phyloP scores from a whole-genome alignment of 2,888 invertebrate genomes.

The Agrochola macilenta region DNA sequence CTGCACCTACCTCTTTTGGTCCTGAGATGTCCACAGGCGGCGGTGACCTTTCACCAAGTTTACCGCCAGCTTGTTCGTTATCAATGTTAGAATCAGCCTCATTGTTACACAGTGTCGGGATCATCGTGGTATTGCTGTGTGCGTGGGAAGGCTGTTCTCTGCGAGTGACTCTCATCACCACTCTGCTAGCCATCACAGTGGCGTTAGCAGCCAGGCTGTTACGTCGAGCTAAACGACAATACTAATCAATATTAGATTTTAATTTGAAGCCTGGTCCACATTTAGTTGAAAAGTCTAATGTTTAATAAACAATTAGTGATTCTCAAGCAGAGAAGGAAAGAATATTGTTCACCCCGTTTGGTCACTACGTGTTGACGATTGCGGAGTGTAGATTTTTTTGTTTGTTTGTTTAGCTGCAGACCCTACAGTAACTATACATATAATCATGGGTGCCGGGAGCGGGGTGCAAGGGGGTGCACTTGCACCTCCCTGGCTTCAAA shows the following conservation, averaged over 20 bases:
- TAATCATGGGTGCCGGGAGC: too few relatives aligned
- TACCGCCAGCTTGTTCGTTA: neutral
- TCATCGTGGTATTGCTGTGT: constrained; percentile 79
- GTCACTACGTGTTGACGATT: too few relatives aligned
- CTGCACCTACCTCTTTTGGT: neutral
- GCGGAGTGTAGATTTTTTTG: too few relatives aligned
- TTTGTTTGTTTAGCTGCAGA: too few relatives aligned
- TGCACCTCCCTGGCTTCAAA: too few relatives aligned
- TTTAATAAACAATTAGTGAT: too few relatives aligned
- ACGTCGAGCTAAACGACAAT: constrained; percentile 31
- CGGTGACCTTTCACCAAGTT: neutral
- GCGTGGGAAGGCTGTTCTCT: constrained; percentile 78
- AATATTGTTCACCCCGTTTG: too few relatives aligned
- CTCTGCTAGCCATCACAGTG: constrained; percentile 79
- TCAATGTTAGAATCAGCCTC: constrained; percentile 28
- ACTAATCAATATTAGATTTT: constrained; percentile 20
- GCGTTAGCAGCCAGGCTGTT: constrained; percentile 40
- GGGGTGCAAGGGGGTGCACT: too few relatives aligned
- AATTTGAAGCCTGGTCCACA: constrained; percentile 4
- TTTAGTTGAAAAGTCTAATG: neutral
- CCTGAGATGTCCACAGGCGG: neutral
- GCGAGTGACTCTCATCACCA: constrained; percentile 76
- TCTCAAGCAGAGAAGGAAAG: too few relatives aligned
- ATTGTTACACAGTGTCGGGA: constrained; percentile 71
- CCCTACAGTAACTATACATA: too few relatives aligned